Conservation (phyloP, 2,888 invertebrate genomes). For the Alentia gelatinosa region DNA sequence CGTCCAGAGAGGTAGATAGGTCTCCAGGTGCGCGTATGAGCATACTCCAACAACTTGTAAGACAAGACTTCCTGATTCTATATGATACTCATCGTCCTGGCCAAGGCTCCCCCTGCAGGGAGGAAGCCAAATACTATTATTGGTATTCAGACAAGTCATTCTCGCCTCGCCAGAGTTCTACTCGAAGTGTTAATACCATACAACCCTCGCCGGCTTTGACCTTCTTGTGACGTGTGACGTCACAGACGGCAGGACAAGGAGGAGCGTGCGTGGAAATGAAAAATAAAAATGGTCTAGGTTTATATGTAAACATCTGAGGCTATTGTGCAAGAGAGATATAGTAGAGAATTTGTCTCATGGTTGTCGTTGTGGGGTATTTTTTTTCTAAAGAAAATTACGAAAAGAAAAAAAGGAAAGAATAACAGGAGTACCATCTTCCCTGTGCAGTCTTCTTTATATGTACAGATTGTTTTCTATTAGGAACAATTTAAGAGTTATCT, state of each 20-base stretch:
- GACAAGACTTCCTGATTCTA: neutral
- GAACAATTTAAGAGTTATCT: neutral
- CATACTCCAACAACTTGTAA: neutral
- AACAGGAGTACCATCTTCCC: neutral
- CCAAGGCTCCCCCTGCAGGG: neutral
- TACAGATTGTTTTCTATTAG: conserved; percentile 8
- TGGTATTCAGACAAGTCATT: neutral
- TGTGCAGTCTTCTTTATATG: neutral
- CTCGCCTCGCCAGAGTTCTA: neutral
- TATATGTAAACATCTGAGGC: neutral
- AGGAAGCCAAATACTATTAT: too few relatives aligned
- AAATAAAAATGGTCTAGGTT: neutral
- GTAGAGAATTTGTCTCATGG: neutral
- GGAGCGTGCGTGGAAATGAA: neutral
- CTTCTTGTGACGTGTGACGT: neutral
- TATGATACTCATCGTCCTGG: neutral
- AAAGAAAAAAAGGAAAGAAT: neutral
- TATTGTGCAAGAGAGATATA: neutral
- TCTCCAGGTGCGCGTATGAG: neutral
- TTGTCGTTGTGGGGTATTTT: neutral
- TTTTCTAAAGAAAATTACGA: neutral
- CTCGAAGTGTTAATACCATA: neutral
- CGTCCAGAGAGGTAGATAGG: conserved; percentile 40
- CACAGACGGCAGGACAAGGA: neutral
- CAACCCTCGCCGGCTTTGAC: neutral